Base-by-base conservation (phyloP, 2,888 invertebrate genomes). In the Choreutis nemorana region DNA sequence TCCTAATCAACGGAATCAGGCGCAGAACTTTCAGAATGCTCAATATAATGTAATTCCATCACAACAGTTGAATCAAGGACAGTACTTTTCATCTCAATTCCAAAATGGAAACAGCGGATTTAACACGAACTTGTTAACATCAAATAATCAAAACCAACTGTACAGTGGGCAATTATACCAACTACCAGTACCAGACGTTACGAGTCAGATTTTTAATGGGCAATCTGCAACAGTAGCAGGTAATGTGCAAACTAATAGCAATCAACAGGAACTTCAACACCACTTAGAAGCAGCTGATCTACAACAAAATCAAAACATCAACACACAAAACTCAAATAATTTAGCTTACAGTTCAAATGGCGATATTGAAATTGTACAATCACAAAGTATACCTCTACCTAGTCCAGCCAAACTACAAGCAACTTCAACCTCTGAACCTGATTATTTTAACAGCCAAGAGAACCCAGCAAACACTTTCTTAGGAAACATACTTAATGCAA, bases 151-250 rank as follows among this genome's bases (percentile, higher is more conserved):
- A 39, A 58, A 58, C 24, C 53, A 59, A 37, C 43, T 73, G 41
- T 75, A 73, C 42, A 77, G 77, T 37, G 77, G 75, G 14, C 77
- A 78, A 42, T 44, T 73, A 29, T 78, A 78, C 38, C 61, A 75
- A 43, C 52, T 61, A 26, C 61, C 77, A 14, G 77, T 77, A 24
- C 73, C 73, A 31, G 68, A 72, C 36, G 75, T 77, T 14, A 70
- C 68, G 9, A 58, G 45, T 32, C 58, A 71, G 37, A 52, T 72
- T 35, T 66, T 70, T 37, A 75, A 73, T 34, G n/a, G n/a, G n/a
- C n/a, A n/a, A n/a, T n/a, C n/a, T n/a, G n/a, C n/a, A n/a, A 2
- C 14, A 49, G 41, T 18, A 31, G 49, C 39, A 7, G 56, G 55
- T 23, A 29, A 54, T 14, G 34, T 43, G 22, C 47, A 48, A 39